Evolutionary conservation across 2,888 invertebrate species (phyloP).

Genomic region (Acronicta alni): DNA sequence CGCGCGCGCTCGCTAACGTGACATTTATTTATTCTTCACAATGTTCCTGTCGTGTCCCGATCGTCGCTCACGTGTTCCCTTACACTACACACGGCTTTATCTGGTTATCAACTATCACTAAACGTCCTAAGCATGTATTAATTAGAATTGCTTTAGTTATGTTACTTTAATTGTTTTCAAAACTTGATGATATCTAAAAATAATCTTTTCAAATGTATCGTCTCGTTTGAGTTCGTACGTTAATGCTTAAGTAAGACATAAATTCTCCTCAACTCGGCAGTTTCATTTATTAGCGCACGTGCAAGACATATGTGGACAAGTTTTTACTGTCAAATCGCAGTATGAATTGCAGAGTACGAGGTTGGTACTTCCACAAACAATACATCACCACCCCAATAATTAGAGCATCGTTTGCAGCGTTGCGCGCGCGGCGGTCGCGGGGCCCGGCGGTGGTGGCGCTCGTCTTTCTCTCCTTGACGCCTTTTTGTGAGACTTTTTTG

Average conservation of each 20-base stretch:
- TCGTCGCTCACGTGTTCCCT: conserved; percentile 71
- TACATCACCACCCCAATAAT: conserved; percentile 80
- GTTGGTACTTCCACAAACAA: conserved; percentile 64
- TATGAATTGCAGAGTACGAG: conserved; percentile 44
- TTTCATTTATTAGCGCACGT: conserved; percentile 59
- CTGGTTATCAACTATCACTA: conserved; percentile 59
- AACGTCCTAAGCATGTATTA: conserved; percentile 33
- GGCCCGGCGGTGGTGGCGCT: conserved; percentile 65
- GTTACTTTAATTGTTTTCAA: conserved; percentile 26
- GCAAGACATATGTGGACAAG: conserved; percentile 58
- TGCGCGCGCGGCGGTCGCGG: conserved; percentile 51
- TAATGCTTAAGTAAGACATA: conserved; percentile 51
- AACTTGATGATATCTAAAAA: conserved; percentile 28
- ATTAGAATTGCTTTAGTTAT: conserved; percentile 37
- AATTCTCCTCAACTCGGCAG: conserved; percentile 55
- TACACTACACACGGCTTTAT: conserved; percentile 71
- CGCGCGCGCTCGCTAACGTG: conserved; percentile 75
- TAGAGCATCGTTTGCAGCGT: conserved; percentile 72
- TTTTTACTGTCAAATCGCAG: conserved; percentile 52
- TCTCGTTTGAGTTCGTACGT: conserved; percentile 38
- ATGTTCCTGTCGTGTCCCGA: conserved; percentile 81
- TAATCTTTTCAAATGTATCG: conserved; percentile 30
- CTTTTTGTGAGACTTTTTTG: conserved; percentile 84
- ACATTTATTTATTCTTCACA: conserved; percentile 85
- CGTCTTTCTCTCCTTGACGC: conserved; percentile 81